Conservation (phyloP, 1,140 invertebrate species). For the Telenomus remus region DNA sequence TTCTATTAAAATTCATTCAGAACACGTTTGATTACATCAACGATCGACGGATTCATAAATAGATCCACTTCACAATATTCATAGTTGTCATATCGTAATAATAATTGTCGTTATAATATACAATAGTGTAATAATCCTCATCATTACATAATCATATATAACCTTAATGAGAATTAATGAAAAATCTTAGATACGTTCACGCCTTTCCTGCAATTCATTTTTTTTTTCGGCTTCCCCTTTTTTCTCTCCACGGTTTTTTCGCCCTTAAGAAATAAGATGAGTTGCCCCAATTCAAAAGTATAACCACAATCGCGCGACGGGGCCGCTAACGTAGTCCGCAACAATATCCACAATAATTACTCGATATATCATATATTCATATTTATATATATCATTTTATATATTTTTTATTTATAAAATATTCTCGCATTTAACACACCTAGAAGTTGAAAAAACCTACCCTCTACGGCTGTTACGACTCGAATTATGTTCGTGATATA, state of each 20-base stretch:
- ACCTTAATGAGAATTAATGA: constrained; percentile 62
- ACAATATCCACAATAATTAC: constrained; percentile 65
- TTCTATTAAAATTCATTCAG: constrained; percentile 74
- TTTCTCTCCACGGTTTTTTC: neutral
- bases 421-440: constrained; percentile 65
- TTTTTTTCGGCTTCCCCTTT: constrained; percentile 2
- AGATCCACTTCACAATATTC: constrained; percentile 71
- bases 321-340: constrained; percentile 59
- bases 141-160: constrained; percentile 56
- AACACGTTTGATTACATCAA: constrained; percentile 74
- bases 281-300: constrained; percentile 36
- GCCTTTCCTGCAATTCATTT: constrained; percentile 10
- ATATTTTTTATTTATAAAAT: constrained; percentile 63
- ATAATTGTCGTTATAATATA: constrained; percentile 62
- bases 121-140: constrained; percentile 55
- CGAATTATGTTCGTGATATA: constrained; percentile 60
- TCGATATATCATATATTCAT: constrained; percentile 48
- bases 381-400: constrained; percentile 32
- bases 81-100: constrained; percentile 67
- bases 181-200: constrained; percentile 56
- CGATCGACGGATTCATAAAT: constrained; percentile 72
- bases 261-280: constrained; percentile 53
- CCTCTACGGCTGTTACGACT: constrained; percentile 60
- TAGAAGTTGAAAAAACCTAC: constrained; percentile 69
- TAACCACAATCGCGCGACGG: constrained; percentile 46